Percentiles rank a stretch among this genome's conserved stretches.
phyloP scores from a whole-genome alignment of 2,888 invertebrate genomes.

The Rhogogaster chlorosoma region DNA sequence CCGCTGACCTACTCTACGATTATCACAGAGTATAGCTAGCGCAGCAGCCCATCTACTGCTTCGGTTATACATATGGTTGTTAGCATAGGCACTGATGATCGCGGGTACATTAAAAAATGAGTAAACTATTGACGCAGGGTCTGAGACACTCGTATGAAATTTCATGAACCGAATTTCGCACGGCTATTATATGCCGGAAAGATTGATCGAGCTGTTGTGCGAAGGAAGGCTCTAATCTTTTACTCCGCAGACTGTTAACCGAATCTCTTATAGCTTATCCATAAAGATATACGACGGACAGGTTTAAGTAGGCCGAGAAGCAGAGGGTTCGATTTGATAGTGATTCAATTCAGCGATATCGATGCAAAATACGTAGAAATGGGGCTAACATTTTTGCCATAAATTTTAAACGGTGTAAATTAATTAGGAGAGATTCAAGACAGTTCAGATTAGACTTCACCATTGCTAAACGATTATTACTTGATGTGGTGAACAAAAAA shows the following conservation, averaged over 20 bases:
- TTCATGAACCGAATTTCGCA: neutral
- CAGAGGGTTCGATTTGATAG: constrained; percentile 31
- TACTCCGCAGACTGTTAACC: constrained; percentile 14
- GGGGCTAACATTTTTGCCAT: neutral
- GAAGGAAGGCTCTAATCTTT: constrained; percentile 29
- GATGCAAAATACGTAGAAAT: neutral
- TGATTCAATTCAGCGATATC: constrained; percentile 6
- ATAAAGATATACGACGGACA: neutral
- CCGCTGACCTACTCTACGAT: constrained; percentile 77
- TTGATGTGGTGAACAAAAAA: neutral
- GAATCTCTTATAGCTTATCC: constrained; percentile 27
- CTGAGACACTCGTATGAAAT: neutral
- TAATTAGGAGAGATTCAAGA: neutral
- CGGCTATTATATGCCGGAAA: neutral
- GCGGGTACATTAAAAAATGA: neutral
- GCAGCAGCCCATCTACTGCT: constrained; percentile 37
- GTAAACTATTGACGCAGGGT: neutral
- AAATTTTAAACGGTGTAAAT: neutral
- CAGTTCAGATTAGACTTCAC: neutral
- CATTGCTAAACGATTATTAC: neutral
- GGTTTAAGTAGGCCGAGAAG: constrained; percentile 4
- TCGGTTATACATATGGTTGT: neutral
- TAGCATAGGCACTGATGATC: neutral
- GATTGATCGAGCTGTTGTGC: constrained; percentile 43
- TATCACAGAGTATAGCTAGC: constrained; percentile 70